Conservation (phyloP, 2,888 invertebrate genomes). For the Lasiommata megera region DNA sequence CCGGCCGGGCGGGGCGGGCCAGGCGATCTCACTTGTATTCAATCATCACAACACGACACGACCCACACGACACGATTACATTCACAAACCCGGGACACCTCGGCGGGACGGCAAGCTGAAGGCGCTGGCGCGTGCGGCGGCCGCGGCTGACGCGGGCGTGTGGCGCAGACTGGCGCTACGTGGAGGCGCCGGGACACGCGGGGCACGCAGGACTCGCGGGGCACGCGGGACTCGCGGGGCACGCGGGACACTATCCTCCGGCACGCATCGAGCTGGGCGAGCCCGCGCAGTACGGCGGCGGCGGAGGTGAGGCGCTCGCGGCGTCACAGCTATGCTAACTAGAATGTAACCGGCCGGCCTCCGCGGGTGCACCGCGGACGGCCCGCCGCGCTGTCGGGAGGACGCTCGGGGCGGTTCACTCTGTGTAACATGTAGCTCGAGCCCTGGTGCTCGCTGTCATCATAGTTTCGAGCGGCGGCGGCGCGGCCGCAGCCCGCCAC, state of each 20-base stretch:
- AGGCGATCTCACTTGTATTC: too few species aligned
- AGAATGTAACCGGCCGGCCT: too few species aligned
- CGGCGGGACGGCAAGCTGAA: slow-evolving; percentile 27
- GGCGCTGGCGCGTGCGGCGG: slow-evolving; percentile 21
- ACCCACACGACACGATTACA: too few species aligned
- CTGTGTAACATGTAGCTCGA: slow-evolving; percentile 44
- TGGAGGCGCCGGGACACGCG: slow-evolving; percentile 46
- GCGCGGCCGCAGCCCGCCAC: too few species aligned
- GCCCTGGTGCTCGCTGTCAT: too few species aligned
- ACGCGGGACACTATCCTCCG: slow-evolving; percentile 25
- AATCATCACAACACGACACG: too few species aligned
- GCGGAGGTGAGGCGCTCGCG: slow-evolving; percentile 13
- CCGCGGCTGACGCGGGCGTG: slow-evolving; percentile 15
- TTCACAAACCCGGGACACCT: not conserved
- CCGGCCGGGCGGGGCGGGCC: too few species aligned
- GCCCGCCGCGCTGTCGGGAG: not conserved
- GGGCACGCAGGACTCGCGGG: slow-evolving; percentile 38
- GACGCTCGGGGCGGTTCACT: not conserved
- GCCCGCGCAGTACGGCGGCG: not conserved
- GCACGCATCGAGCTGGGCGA: not conserved
- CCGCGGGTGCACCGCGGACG: too few species aligned
- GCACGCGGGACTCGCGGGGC: slow-evolving; percentile 12
- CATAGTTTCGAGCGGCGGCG: too few species aligned
- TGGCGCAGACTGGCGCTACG: slow-evolving; percentile 60
- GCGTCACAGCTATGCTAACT: too few species aligned